Evolutionary conservation across 1,140 invertebrate species (phyloP).

Genomic region (Lepidostoma basale): DNA sequence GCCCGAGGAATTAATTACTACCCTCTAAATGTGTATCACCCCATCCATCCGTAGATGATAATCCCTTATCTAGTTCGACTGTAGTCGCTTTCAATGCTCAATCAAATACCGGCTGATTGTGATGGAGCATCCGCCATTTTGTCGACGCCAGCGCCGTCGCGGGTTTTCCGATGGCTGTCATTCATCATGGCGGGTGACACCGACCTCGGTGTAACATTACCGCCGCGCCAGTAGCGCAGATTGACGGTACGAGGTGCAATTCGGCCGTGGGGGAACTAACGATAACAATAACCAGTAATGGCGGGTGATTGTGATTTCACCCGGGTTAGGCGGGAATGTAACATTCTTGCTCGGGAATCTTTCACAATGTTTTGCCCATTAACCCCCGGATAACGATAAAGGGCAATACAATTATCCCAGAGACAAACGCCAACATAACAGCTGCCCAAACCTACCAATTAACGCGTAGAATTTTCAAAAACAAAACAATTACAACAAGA

Average conservation of each 20-base stretch:
- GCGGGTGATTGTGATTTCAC: constrained; percentile 19
- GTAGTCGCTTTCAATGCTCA: constrained; percentile 7
- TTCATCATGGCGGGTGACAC: constrained; percentile 11
- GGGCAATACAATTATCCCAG: too few relatives aligned
- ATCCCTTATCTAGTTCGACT: constrained; percentile 20
- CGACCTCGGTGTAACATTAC: neutral
- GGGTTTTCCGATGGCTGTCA: neutral
- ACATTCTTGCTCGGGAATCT: constrained; percentile 15
- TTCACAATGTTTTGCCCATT: too few relatives aligned
- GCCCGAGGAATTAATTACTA: constrained; percentile 5
- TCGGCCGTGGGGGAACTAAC: neutral
- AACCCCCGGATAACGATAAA: too few relatives aligned
- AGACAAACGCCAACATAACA: too few relatives aligned
- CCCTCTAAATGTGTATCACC: neutral
- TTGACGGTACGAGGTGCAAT: neutral
- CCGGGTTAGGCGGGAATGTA: constrained; percentile 3
- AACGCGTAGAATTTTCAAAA: too few relatives aligned
- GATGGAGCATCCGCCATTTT: constrained; percentile 27
- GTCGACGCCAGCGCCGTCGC: neutral
- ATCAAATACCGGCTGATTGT: constrained; percentile 21
- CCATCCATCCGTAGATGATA: constrained; percentile 1
- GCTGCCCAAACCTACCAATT: too few relatives aligned
- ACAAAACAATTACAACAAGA: too few relatives aligned
- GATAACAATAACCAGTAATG: constrained; percentile 44
- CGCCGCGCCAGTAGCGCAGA: constrained; percentile 1